Base-by-base conservation (phyloP, 92 coral and sea anemone species). In the Porites rus region DNA sequence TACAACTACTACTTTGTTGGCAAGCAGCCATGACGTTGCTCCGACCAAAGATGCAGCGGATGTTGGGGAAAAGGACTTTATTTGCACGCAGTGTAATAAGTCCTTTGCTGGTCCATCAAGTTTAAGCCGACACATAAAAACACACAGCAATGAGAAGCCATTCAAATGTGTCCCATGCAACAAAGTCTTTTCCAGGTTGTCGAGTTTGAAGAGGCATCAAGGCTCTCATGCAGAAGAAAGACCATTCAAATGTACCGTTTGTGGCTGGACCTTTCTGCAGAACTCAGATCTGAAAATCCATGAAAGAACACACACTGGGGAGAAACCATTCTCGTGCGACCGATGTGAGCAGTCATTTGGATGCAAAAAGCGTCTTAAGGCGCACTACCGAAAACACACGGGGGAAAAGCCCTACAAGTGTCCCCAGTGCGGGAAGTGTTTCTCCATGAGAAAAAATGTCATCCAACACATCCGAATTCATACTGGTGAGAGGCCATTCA, bases 361-460 rank as follows among this genome's bases (percentile, higher is more conserved):
- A 43, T 73, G 87, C 65, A 83, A 83, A 24, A 74, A 73, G n/a
- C 87, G 87, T 0, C 64, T 83, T 1, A 64, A 46, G n/a, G 87
- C 80, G 1, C 87, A 83, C 65, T 73, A 83, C 80, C 63, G 87
- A 16, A 65, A 94, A 19, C 99, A 96, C 85, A 96, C 99, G 1
- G 99, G 98, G 7, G 99, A 96, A 53, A 94, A 94, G 58, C 99
- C 99, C 0, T 96, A 94, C 65, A 86, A 89, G 17, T 96, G 99
- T 50, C 91, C 96, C 60, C 88, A 93, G 78, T 96, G 99, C 84
- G 94, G 93, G 65, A 80, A 92, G 62, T 88, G 98, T 59, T 96
- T 96, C 72, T 93, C 94, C 46, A 98, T 93, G 87, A 96, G 95
- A 53, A 96, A 97, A 83, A 97, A 96, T 75, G 92, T 96, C 6